Evolutionary conservation across 2,888 invertebrate genomes (phyloP).

Genomic region (Drosophila seclusa): DNA sequence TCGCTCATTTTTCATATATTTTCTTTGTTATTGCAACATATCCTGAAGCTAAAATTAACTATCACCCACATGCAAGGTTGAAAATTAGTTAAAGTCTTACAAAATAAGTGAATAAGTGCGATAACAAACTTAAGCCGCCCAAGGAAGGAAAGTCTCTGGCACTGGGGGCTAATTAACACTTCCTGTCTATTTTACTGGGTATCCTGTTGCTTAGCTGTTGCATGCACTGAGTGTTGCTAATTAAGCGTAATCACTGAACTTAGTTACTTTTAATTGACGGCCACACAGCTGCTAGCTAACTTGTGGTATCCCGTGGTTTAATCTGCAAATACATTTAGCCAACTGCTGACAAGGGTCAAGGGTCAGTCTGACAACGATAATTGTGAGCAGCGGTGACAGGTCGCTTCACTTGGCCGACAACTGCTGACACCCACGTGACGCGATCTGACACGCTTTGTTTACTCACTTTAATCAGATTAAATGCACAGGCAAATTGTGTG

Average conservation of each 20-base stretch:
- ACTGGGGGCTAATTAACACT: background rate
- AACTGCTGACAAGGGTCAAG: constrained; percentile 31
- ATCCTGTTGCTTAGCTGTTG: background rate
- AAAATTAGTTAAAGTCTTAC: background rate
- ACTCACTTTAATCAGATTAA: constrained; percentile 25
- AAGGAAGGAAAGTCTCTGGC: background rate
- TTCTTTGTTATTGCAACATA: background rate
- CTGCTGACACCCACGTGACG: constrained; percentile 27
- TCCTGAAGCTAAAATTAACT: background rate
- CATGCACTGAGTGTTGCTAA: background rate
- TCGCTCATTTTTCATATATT: background rate
- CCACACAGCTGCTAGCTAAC: constrained; percentile 20
- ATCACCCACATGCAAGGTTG: background rate
- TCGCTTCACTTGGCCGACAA: constrained; percentile 29
- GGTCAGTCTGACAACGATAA: constrained; percentile 20
- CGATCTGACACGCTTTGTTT: constrained; percentile 29
- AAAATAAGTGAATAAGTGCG: background rate
- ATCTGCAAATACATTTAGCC: constrained; percentile 26
- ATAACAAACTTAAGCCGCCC: background rate
- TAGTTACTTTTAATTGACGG: constrained; percentile 19
- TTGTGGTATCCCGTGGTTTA: constrained; percentile 33
- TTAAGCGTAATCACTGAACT: constrained; percentile 29
- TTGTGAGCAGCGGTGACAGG: constrained; percentile 32
- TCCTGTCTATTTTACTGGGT: background rate
- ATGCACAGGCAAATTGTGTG: constrained; percentile 6